Evolutionary conservation across 2,113 vertebrate species (phyloP).

Genomic region (Shinisaurus crocodilurus): DNA sequence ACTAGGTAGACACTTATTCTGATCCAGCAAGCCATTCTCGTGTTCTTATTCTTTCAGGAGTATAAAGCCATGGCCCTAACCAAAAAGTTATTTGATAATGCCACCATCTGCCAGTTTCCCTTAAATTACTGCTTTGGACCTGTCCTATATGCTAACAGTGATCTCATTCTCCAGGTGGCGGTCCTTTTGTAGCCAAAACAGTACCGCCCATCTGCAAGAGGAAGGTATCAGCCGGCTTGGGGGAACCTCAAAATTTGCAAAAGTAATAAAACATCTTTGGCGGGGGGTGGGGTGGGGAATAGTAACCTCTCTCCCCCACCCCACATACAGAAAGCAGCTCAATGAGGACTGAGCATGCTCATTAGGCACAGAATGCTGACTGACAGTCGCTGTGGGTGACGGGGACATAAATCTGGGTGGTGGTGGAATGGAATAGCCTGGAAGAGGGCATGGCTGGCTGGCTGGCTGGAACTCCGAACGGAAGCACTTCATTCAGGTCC

Average conservation of each 20-base stretch:
- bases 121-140: no score
- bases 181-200: background rate
- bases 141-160: no score
- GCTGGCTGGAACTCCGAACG: no score
- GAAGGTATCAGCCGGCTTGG: background rate
- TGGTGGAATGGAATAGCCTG: no score
- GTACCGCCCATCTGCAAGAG: background rate
- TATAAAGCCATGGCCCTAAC: background rate
- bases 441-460: no score
- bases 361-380: background rate
- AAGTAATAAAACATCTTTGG: no score
- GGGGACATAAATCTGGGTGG: no score
- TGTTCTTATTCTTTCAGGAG: background rate
- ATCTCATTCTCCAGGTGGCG: background rate
- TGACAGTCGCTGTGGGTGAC: no score
- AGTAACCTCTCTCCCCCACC: no score
- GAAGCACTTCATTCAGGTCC: no score
- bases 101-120: background rate
- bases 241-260: background rate
- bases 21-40: background rate
- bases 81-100: background rate
- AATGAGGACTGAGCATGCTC: background rate
- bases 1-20: background rate
- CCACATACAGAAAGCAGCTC: background rate
- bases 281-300: no score